These are phyloP conservation scores for Melanotaenia boesemani DNA, from an alignment of 2,797 vertebrate genomes.

Conservation along the genomic window DNA sequence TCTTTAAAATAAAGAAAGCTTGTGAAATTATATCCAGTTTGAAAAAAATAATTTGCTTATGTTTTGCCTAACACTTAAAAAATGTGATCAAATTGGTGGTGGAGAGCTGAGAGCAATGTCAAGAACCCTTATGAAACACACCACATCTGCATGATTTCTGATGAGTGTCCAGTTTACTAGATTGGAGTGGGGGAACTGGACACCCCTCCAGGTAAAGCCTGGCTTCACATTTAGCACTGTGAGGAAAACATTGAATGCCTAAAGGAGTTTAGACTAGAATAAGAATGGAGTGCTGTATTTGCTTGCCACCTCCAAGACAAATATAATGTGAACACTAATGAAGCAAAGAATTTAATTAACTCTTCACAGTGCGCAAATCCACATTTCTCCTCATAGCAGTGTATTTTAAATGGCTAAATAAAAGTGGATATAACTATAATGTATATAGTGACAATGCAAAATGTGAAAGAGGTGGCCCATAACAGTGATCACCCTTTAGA, in stretches of 20 bases:
- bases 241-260: not conserved
- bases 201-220: constrained; percentile 9
- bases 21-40: not conserved
- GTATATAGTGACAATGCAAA: not conserved
- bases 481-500: not conserved
- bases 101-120: not conserved
- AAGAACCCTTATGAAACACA: not conserved
- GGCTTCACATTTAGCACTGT: not conserved
- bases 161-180: not conserved
- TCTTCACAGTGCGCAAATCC: not conserved
- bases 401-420: not conserved
- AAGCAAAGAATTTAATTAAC: not conserved
- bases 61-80: constrained; percentile 1
- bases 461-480: not conserved
- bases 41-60: not conserved
- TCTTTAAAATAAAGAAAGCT: not conserved
- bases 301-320: constrained; percentile 1
- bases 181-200: not conserved
- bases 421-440: not conserved
- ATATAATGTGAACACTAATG: not conserved
- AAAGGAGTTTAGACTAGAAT: constrained; percentile 8
- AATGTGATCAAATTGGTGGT: not conserved
- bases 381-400: not conserved
- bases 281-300: not conserved
- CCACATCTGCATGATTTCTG: not conserved